A percentile compares a stretch with the other conserved stretches of the same genome.
Conservation (phyloP, 1,140 invertebrate species). For the Heliconius nattereri region DNA sequence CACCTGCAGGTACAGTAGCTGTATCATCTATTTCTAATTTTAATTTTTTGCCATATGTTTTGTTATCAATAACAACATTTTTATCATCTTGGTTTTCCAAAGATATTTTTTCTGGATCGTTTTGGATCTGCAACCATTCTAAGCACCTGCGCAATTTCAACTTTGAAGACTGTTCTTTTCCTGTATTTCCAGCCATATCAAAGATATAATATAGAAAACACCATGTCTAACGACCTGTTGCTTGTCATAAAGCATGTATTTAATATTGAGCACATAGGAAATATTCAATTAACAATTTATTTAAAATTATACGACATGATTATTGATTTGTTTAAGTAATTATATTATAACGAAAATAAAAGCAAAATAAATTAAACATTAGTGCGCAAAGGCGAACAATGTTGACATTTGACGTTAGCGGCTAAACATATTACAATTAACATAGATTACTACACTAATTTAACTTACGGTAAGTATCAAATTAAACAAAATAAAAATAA, state of each 20-base stretch:
- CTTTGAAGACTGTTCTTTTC: slow-evolving; percentile 17
- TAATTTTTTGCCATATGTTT: neutral
- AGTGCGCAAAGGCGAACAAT: neutral
- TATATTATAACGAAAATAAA: neutral
- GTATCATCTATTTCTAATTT: slow-evolving; percentile 46
- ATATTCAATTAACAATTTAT: neutral
- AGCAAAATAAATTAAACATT: neutral
- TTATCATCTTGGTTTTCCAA: neutral
- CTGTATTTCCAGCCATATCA: slow-evolving; percentile 21
- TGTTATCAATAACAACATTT: neutral
- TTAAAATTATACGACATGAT: neutral
- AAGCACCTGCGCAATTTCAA: slow-evolving; percentile 46
- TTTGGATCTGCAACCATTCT: slow-evolving; percentile 52
- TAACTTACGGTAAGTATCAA: no score
- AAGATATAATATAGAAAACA: neutral
- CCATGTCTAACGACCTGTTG: neutral
- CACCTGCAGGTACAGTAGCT: slow-evolving; percentile 58
- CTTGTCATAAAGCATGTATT: neutral
- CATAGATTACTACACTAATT: neutral
- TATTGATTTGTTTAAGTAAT: neutral
- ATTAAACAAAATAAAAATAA: no score
- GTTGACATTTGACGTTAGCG: slow-evolving; percentile 1
- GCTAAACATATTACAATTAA: neutral
- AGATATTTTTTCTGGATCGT: slow-evolving; percentile 56
- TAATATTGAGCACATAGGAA: neutral